Conservation (phyloP, 2,888 invertebrate genomes). For the Stratiomys singularior region DNA sequence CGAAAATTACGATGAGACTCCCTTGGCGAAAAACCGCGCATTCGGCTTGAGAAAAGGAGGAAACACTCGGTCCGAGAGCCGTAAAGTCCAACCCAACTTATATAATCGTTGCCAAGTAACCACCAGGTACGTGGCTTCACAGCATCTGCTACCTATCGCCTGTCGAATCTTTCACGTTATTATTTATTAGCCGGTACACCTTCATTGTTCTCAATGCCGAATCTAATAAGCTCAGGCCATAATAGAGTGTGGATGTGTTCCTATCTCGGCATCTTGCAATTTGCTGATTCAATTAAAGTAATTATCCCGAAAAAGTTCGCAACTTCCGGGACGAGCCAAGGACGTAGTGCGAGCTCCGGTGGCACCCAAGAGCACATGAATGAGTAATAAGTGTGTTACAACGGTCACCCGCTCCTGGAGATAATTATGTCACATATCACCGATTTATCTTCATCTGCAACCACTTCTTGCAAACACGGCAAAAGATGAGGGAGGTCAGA, state of each 20-base stretch:
- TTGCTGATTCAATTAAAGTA: constrained; percentile 15
- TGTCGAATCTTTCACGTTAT: neutral
- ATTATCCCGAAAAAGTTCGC: neutral
- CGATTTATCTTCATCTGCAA: neutral
- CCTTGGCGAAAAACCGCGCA: too few species aligned
- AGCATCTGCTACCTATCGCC: neutral
- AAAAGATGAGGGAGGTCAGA: too few species aligned
- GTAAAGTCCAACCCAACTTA: neutral
- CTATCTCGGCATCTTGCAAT: constrained; percentile 10
- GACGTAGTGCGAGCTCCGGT: neutral
- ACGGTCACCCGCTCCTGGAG: neutral
- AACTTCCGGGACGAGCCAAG: constrained; percentile 14
- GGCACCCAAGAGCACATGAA: neutral
- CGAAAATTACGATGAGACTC: neutral
- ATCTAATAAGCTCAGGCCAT: constrained; percentile 8
- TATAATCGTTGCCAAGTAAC: neutral
- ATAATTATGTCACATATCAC: neutral
- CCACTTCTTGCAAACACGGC: too few species aligned
- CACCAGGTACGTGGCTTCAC: neutral
- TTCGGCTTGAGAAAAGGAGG: too few species aligned
- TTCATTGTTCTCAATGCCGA: constrained; percentile 27
- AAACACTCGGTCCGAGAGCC: too few species aligned
- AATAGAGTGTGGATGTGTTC: neutral
- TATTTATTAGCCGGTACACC: constrained; percentile 8
- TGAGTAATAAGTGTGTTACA: constrained; percentile 2